Evolutionary conservation across 1,140 invertebrate species (phyloP), one percentile per base, ranked within the genome.

Genomic region (Megalonaias nervosa): DNA sequence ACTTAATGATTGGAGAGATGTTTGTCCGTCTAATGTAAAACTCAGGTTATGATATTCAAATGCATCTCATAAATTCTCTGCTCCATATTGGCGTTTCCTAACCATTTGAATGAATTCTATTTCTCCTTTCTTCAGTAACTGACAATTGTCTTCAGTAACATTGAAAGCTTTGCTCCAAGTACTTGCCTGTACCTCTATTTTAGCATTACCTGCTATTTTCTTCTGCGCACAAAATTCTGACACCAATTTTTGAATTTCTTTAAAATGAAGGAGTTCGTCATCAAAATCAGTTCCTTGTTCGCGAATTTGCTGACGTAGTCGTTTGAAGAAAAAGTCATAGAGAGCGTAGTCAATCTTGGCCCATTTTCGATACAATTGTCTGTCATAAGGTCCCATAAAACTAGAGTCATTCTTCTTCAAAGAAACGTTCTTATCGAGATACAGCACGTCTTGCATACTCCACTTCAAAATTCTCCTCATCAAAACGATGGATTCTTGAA

Each of bases 401-500:
- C 48, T 15, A 26, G n/a, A 16, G 56, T 70, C 16, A 70, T 76
- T 15, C 21, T 55, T 57, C 14, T 74, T 55, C 16, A 12, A n/a
- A 56, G 58, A 60, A 17, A 72, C 65, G 56, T 77, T 77, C 56
- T 71, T 71, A 31, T 69, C 26, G 13, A 77, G 13, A 67, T 60
- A 77, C 21, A 77, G 56, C 17, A 88, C 73, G 61, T 88, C 85
- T 67, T 85, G 68, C 12, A 82, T 19, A n/a, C 70, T 65, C 86
- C 86, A 88, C 4, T 81, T 79, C 59, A 88, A 66, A 61, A 81
- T 66, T 19, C 83, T 67, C 57, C 67, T 80, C 70, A 88, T 67
- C 48, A 86, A 65, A 55, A 88, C 71, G 0, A 88, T 57, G 14
- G 85, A 86, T 73, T 88, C 86, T 38, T 85, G 82, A 67, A 87